Evolutionary conservation across 2,797 vertebrate genomes (phyloP).

Genomic region (Oreonectes daqikongensis): DNA sequence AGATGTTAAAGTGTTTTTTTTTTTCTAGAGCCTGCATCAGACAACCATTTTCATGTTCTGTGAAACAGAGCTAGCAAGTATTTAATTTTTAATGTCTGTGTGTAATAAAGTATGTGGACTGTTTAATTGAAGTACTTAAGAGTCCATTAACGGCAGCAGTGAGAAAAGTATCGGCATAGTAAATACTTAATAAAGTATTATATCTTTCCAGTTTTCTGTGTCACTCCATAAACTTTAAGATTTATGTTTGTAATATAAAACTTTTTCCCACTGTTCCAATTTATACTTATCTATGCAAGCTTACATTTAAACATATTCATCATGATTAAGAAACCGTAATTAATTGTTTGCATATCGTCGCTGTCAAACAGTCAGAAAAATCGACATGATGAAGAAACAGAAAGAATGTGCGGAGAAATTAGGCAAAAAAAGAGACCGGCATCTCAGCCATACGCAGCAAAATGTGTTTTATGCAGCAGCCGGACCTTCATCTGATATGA

Average conservation of each 20-base stretch:
- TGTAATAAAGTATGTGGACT: slow-evolving; percentile 25
- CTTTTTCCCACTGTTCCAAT: neutral
- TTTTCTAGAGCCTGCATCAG: neutral
- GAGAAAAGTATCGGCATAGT: neutral
- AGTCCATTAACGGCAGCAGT: slow-evolving; percentile 17
- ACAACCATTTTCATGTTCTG: neutral
- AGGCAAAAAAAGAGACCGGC: too few relatives aligned
- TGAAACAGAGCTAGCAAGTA: slow-evolving; percentile 10
- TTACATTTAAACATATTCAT: neutral
- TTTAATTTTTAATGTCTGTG: slow-evolving; percentile 11
- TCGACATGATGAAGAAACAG: too few relatives aligned
- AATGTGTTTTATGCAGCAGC: too few relatives aligned
- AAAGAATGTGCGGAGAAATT: too few relatives aligned
- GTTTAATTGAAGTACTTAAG: slow-evolving; percentile 25
- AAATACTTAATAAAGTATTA: slow-evolving; percentile 10
- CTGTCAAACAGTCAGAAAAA: too few relatives aligned
- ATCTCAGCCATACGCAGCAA: too few relatives aligned
- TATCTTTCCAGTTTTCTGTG: neutral
- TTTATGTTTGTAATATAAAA: neutral
- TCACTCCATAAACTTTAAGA: slow-evolving; percentile 9
- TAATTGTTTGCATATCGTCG: too few relatives aligned
- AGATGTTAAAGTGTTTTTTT: neutral
- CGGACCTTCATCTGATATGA: too few relatives aligned
- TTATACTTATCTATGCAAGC: neutral
- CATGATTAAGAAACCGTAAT: too few relatives aligned